Conservation (phyloP, 2,113 vertebrate genomes). For the Redunca redunca region DNA sequence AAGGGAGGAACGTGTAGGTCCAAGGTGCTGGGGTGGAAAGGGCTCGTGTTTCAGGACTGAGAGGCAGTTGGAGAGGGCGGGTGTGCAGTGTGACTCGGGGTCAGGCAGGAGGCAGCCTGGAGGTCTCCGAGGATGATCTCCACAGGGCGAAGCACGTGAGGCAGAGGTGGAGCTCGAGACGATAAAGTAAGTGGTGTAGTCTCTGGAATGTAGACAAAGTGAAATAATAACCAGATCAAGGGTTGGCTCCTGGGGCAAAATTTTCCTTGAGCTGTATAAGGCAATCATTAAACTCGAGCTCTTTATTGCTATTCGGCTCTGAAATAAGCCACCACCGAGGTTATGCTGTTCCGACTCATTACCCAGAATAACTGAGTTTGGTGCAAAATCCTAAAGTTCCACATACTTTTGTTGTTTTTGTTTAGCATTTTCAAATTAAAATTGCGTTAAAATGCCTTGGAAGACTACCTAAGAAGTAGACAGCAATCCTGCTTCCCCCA, state of each 20-base stretch:
- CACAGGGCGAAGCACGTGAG: background rate
- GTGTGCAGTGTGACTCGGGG: background rate
- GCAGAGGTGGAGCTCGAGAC: background rate
- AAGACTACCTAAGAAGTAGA: background rate
- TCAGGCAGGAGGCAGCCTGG: background rate
- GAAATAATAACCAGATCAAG: background rate
- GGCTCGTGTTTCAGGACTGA: background rate
- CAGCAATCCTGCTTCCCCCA: background rate
- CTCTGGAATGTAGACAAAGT: background rate
- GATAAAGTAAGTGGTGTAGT: background rate
- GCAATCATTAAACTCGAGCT: slow-evolving; percentile 43
- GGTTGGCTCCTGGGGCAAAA: background rate
- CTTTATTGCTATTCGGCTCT: background rate
- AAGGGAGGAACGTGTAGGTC: background rate
- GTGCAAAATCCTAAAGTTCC: background rate
- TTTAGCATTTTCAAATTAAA: slow-evolving; percentile 30
- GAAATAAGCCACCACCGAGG: background rate
- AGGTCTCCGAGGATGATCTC: background rate
- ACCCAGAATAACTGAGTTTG: background rate
- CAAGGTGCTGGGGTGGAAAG: background rate
- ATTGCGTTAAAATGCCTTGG: background rate
- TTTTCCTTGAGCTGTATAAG: background rate
- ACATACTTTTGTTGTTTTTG: background rate
- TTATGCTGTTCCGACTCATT: background rate
- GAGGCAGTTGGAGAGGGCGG: background rate